Evolutionary conservation across 2,113 vertebrate species (phyloP), one percentile per base, ranked within the genome.

Genomic region (Peromyscus polionotus): DNA sequence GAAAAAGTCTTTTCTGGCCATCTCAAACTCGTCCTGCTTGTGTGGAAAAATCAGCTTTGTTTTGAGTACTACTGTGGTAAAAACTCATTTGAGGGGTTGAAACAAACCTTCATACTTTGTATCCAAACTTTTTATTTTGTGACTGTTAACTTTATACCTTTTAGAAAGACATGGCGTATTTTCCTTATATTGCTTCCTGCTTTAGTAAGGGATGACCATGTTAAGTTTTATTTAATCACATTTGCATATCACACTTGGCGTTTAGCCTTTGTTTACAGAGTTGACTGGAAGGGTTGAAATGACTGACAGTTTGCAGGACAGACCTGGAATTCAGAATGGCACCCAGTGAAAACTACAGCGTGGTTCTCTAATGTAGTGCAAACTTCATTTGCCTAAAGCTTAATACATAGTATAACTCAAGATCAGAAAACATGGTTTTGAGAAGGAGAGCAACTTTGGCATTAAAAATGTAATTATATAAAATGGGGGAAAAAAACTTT

Each of bases 181-280:
- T 96, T 84, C 61, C 70, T 93, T 97, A 93, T 93, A 89, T 79
- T 94, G 70, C 54, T 98, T 97, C 90, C 97, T 97, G 85, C 95
- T 96, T 79, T 81, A 83, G 67, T 65, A 77, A 95, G 93, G 77
- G 84, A 79, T 86, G 73, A 90, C 83, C 36, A 75, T 93, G 92
- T 97, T 91, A 97, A 80, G 77, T 91, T 97, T 98, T 95, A 90
- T 95, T 94, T 97, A 95, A 95, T 97, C 92, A 81, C 90, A 91
- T 96, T 95, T 31, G 63, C 31, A 11, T 98, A 91, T 98, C 77
- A 91, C 68, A 90, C 42, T 95, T 98, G 86, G 94, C 91, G 20
- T 84, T 54, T 94, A 91, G 77, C 70, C 94, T 97, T 87, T 97
- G 93, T 97, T 96, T 98, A 97, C 94, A 94, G 61, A 91, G 79